phyloP scores from a whole-genome alignment of 2,797 vertebrate species.

The Coilia nasus region DNA sequence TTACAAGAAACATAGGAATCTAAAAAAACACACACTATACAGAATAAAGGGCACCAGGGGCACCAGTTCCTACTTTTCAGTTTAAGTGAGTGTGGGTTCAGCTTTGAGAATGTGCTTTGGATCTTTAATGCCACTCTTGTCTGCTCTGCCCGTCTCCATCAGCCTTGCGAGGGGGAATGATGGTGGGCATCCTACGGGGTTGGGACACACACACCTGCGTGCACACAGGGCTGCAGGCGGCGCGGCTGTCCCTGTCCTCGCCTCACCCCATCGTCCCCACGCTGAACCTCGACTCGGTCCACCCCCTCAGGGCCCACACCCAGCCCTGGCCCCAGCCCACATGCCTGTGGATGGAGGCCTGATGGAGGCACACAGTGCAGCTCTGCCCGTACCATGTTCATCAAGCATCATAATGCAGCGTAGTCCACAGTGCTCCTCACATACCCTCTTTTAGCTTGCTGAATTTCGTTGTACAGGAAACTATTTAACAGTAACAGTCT shows the following conservation, averaged over 20 bases:
- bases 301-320: slow-evolving; percentile 59
- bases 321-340: slow-evolving; percentile 68
- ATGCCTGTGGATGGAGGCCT: slow-evolving; percentile 67
- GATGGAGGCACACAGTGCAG: background rate
- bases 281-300: slow-evolving; percentile 71
- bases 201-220: slow-evolving; percentile 79
- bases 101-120: too few species aligned
- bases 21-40: too few species aligned
- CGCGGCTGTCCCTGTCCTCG: slow-evolving; percentile 76
- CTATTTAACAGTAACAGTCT: too few species aligned
- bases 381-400: background rate
- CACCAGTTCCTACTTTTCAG: too few species aligned
- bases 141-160: slow-evolving; percentile 40
- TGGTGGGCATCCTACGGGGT: slow-evolving; percentile 78
- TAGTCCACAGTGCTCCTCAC: too few species aligned
- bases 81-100: too few species aligned
- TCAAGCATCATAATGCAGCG: background rate
- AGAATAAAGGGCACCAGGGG: too few species aligned
- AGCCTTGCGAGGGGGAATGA: slow-evolving; percentile 85
- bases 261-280: slow-evolving; percentile 74
- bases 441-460: too few species aligned
- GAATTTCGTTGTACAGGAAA: too few species aligned
- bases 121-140: background rate
- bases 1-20: too few species aligned
- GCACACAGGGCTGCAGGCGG: slow-evolving; percentile 83